Evolutionary conservation across 1,140 invertebrate species (phyloP).

Genomic region (Leptinotarsa defecta): DNA sequence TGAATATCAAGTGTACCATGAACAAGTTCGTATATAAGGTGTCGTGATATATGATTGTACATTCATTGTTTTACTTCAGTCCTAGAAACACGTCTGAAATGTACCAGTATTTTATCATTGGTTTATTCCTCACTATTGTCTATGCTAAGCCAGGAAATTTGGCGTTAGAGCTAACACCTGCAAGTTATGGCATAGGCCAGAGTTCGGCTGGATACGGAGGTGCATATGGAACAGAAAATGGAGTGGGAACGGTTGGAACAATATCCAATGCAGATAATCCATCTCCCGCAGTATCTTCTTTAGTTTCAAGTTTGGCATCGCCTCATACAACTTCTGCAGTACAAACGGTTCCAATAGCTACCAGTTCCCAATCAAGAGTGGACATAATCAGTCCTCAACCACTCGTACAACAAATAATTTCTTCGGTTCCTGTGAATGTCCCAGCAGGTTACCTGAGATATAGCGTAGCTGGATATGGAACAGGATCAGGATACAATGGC

Average conservation of each 20-base stretch:
- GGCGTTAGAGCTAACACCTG: not conserved
- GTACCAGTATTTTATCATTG: slow-evolving; percentile 2
- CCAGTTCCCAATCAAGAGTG: slow-evolving; percentile 23
- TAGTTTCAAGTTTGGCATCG: not conserved
- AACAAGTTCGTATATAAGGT: too few relatives aligned
- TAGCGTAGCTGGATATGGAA: slow-evolving; percentile 13
- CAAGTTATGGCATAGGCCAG: not conserved
- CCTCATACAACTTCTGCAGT: not conserved
- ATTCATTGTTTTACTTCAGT: too few relatives aligned
- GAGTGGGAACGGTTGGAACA: not conserved
- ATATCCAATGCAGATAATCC: not conserved
- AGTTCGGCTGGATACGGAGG: not conserved
- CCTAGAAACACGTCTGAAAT: not conserved
- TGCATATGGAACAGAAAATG: not conserved
- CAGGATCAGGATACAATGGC: not conserved
- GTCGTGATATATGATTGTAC: too few relatives aligned
- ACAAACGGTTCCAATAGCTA: slow-evolving; percentile 16
- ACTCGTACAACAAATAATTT: slow-evolving; percentile 14
- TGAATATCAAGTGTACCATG: too few relatives aligned
- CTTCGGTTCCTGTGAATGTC: slow-evolving; percentile 12
- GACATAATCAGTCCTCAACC: slow-evolving; percentile 14
- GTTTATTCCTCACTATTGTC: not conserved
- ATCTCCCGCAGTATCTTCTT: not conserved
- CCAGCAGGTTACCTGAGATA: not conserved
- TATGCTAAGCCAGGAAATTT: slow-evolving; percentile 14